Conservation (phyloP, 1,140 invertebrate genomes). For the Sminthurides bifidus region DNA sequence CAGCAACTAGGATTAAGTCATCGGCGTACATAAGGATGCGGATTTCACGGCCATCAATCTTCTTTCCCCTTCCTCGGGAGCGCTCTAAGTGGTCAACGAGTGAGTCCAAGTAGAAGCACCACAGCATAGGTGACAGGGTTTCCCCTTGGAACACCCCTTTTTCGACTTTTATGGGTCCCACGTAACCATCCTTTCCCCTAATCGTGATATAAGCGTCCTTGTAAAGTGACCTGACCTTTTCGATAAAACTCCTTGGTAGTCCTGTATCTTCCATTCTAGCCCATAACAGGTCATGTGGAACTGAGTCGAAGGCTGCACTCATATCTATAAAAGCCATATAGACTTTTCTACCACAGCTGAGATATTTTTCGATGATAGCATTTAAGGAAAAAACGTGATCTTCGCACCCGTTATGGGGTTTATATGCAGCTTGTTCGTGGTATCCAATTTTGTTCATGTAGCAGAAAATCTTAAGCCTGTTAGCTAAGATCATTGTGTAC, state of each 20-base stretch:
- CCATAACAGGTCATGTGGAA: conserved; percentile 10
- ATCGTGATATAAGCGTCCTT: background rate
- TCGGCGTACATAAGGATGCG: too few species aligned
- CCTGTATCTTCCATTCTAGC: conserved; percentile 8
- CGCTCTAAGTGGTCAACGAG: too few species aligned
- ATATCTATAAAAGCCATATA: conserved; percentile 17
- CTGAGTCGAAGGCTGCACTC: conserved; percentile 13
- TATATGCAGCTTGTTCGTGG: conserved; percentile 32
- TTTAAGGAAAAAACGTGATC: conserved; percentile 32
- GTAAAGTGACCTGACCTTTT: conserved; percentile 6
- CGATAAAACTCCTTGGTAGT: conserved; percentile 5
- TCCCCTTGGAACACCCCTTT: conserved; percentile 18
- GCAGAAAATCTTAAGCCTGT: conserved; percentile 25
- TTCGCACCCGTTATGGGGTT: conserved; percentile 23
- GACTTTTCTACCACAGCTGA: conserved; percentile 2
- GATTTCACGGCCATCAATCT: too few species aligned
- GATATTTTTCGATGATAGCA: background rate
- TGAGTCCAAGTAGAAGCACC: too few species aligned
- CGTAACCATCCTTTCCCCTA: background rate
- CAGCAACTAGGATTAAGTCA: too few species aligned
- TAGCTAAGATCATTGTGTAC: conserved; percentile 27
- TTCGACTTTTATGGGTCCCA: background rate
- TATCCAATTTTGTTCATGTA: conserved; percentile 24
- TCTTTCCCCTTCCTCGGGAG: too few species aligned
- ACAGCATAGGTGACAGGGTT: conserved; percentile 7